These are phyloP conservation scores for Acheta domesticus DNA, from an alignment of 2,888 invertebrate species.

Conservation along the genomic window DNA sequence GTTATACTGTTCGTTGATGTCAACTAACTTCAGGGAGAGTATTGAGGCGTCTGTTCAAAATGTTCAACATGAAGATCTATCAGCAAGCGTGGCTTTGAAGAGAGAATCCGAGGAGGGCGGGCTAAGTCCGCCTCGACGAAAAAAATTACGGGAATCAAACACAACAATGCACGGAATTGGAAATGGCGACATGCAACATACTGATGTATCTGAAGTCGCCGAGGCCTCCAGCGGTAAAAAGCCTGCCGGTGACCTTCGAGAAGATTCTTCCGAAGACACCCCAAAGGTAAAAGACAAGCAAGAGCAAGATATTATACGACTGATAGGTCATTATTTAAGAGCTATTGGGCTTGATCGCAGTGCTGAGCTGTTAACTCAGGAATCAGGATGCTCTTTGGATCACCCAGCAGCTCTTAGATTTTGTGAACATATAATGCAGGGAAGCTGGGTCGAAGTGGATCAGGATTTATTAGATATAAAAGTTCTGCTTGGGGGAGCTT, in stretches of 20 bases:
- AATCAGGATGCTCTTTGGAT: constrained; percentile 5
- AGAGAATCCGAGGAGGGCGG: not conserved
- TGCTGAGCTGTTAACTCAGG: not conserved
- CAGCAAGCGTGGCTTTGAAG: constrained; percentile 18
- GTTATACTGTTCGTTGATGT: too few species aligned
- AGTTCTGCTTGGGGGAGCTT: not conserved
- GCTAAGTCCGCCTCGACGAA: constrained; percentile 9
- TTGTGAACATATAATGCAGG: not conserved
- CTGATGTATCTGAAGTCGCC: not conserved
- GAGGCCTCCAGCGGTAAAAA: not conserved
- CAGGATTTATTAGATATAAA: not conserved
- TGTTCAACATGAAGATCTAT: not conserved
- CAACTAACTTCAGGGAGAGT: too few species aligned
- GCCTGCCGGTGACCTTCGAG: not conserved
- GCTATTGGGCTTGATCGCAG: not conserved
- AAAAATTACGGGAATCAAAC: not conserved
- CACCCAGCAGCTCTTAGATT: not conserved
- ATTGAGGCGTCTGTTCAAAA: not conserved
- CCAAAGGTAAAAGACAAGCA: not conserved
- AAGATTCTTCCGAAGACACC: not conserved
- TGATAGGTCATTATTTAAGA: constrained; percentile 2
- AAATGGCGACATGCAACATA: not conserved
- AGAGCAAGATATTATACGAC: not conserved
- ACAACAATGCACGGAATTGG: not conserved
- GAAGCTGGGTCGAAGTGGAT: not conserved